Base-by-base conservation (phyloP, 2,888 invertebrate species). In the Xestia ashworthii region DNA sequence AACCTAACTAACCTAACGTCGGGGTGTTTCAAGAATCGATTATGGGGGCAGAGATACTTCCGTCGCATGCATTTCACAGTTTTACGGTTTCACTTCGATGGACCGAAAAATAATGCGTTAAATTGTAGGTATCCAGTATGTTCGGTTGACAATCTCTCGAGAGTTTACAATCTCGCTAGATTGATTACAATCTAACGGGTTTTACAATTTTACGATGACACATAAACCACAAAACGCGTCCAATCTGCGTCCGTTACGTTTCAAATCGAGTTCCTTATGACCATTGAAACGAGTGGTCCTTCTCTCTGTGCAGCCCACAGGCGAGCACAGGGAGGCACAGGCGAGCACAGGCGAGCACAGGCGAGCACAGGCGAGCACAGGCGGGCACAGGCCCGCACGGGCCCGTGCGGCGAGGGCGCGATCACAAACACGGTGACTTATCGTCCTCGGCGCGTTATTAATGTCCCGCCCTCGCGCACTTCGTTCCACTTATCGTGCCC, bases 401-500 rank as follows among this genome's bases (percentile, higher is more conserved):
- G 41, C n/a, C 32, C 44, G 53, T n/a, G n/a, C 22, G 62, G 64
- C 19, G 67, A 60, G 41, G 62, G 58, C 60, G 68, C 65, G 68
- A 60, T 71, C 83, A 85, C 82, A 74, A 73, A 71, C 86, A 71
- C 71, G 71, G 68, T 82, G 86, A 82, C 83, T 82, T 82, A 83
- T 83, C 53, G 83, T 62, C 41, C 16, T 41, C 32, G 53, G 50
- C 70, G 58, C 71, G 85, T 85, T 72, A 76, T 85, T 73, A 69
- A 83, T 76, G 70, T 48, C 38, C 48, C 50, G 48, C 67, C 72
- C 50, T 60, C 73, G 67, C 55, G 64, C 82, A 68, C 70, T 83
- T 71, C 72, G 76, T 83, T 71, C 85, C 86, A 86, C 86, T 86
- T 83, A 78, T 72, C 86, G 53, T 65, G 55, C 70, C 65, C 80